Base-by-base conservation (phyloP, 2,888 invertebrate species). In the Tanytarsus gracilentus region DNA sequence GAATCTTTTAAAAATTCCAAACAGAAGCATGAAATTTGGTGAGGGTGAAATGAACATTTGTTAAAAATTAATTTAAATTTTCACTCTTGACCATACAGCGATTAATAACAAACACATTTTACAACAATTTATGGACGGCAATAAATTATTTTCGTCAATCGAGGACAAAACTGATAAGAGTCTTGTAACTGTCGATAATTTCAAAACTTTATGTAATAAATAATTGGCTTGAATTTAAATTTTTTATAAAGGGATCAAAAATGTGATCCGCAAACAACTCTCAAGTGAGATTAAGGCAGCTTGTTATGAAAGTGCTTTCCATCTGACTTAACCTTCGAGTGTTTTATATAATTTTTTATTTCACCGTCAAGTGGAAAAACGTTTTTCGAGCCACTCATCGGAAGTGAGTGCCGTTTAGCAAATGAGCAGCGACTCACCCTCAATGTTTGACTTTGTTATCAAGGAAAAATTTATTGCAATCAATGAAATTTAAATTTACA, bases 81-180 rank as follows among this genome's bases (percentile, higher is more conserved):
- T 29, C 18, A 14, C 3, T 51, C 21, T 9, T 39, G 40, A 56
- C 55, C 58, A 21, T 11, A 44, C n/a, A 9, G 18, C 44, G 44
- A 58, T 58, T 58, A 48, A 58, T 58, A 44, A 29, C 58, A 18
- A 58, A 58, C 58, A 58, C 16, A 58, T 58, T 58, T 58, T 58
- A 44, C 44, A 39, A 23, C n/a, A 36, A 58, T 58, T 58, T 58
- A 58, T 48, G 58, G 25, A 9, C 11, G 18, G 16, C 27, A 18
- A 58, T 58, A 58, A 58, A 58, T 58, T 40, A n/a, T n/a, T n/a
- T n/a, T n/a, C n/a, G n/a, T n/a, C n/a, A n/a, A n/a, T n/a, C n/a
- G n/a, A n/a, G n/a, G n/a, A n/a, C n/a, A n/a, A n/a, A n/a, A n/a
- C n/a, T n/a, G n/a, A n/a, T n/a, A n/a, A n/a, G n/a, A n/a, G n/a